phyloP scores from a whole-genome alignment of 2,888 invertebrate species.

The Himalopsyche kuldschensis region DNA sequence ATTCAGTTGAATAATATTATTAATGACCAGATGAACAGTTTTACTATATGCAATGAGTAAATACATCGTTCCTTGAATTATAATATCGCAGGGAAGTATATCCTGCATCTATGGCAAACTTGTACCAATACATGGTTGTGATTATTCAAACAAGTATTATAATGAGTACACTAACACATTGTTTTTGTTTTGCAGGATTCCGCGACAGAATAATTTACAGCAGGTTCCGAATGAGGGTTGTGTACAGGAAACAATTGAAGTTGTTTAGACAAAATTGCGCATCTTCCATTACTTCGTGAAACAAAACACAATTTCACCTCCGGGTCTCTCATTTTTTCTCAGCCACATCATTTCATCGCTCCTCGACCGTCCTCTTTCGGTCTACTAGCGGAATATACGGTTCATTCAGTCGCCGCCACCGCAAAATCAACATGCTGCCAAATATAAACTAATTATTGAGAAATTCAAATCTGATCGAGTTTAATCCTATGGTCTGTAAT shows the following conservation, averaged over 20 bases:
- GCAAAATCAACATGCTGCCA: conserved; percentile 30
- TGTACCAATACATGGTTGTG: no score
- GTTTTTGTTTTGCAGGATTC: conserved; percentile 7
- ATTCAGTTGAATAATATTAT: no score
- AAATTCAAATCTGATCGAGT: not conserved
- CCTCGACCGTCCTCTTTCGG: conserved; percentile 1
- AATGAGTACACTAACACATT: not conserved
- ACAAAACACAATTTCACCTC: not conserved
- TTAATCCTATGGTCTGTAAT: not conserved
- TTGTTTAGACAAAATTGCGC: conserved; percentile 28
- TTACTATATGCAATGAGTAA: no score
- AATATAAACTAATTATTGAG: conserved; percentile 25
- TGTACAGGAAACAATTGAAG: conserved; percentile 27
- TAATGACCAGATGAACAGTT: no score
- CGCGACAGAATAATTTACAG: conserved; percentile 23
- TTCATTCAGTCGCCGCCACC: conserved; percentile 13
- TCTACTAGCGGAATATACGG: not conserved
- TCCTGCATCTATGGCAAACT: no score
- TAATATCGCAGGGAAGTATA: no score
- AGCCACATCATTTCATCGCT: not conserved
- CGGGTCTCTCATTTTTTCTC: not conserved
- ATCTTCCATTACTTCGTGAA: conserved; percentile 7
- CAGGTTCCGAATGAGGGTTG: conserved; percentile 24
- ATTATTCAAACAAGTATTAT: not conserved
- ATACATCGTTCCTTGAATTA: no score